Evolutionary conservation across 2,888 invertebrate genomes (phyloP), one percentile per base, ranked within the genome.

Genomic region (Gryllus longicercus): DNA sequence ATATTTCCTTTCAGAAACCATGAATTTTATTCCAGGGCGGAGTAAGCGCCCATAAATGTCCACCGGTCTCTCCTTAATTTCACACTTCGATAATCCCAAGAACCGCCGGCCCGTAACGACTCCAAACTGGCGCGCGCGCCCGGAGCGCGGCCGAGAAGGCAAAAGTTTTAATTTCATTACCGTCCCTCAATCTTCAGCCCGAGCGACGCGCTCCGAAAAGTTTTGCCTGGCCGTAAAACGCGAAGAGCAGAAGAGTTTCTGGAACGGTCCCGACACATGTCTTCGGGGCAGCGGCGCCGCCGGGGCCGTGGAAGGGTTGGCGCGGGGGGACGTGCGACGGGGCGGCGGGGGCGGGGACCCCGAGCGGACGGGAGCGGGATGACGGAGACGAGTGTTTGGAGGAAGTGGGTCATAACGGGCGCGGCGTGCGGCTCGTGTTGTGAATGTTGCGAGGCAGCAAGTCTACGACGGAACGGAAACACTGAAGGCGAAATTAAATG

Each of bases 1-100:
- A n/a, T 63, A 63, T 63, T 63, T 63, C n/a, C 63, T 11, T 18
- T 14, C 63, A 18, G 63, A n/a, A 63, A 63, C 63, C 63, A n/a
- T 63, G 63, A 63, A 63, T 63, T 63, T 63, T 63, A 63, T 63
- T 63, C 63, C 16, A 63, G 63, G n/a, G 4, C 16, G 63, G 14
- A 14, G 63, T n/a, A n/a, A 63, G n/a, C 63, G 14, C 63, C n/a
- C 63, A 63, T 63, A 63, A 63, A 63, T 63, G 63, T 63, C 63
- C n/a, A n/a, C 14, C 63, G 5, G 63, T 63, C n/a, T 63, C n/a
- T 63, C 63, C n/a, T 63, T 63, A 63, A 63, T 63, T 63, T 63
- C 63, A 63, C 63, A 63, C 63, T 63, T 63, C 63, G 63, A 63
- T 63, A 63, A 63, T 63, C 63, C 63, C 63, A n/a, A 63, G 63